Conservation (phyloP, 2,888 invertebrate species). For the Tridacna crocea region DNA sequence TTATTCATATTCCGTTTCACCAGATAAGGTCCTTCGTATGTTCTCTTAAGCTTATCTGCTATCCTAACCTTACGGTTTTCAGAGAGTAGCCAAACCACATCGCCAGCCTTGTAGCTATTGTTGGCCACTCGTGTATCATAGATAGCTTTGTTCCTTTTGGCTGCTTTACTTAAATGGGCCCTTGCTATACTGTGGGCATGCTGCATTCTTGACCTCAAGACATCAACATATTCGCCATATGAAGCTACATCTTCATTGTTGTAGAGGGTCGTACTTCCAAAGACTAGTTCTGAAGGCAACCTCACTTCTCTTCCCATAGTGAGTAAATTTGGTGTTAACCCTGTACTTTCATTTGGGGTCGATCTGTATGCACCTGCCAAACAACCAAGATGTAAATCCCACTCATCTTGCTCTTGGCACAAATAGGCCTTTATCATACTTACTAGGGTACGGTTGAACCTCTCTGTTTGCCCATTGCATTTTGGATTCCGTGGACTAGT, state of each 20-base stretch:
- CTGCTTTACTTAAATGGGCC: constrained; percentile 26
- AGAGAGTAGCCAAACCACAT: no score
- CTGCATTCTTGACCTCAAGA: no score
- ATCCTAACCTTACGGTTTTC: no score
- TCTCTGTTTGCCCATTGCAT: constrained; percentile 51
- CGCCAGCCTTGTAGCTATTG: constrained; percentile 31
- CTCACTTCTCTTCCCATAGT: constrained; percentile 52
- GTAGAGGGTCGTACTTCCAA: not conserved
- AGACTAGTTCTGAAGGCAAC: constrained; percentile 47
- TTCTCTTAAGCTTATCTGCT: constrained; percentile 15
- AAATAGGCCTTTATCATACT: constrained; percentile 55
- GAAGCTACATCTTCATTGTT: no score
- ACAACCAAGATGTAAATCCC: constrained; percentile 55
- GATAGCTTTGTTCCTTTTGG: constrained; percentile 21
- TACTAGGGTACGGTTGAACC: constrained; percentile 50
- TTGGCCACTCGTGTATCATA: constrained; percentile 37
- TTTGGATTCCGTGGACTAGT: constrained; percentile 50
- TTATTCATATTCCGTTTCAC: constrained; percentile 7
- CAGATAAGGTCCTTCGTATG: constrained; percentile 14
- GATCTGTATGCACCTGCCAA: no score
- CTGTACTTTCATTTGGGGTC: no score
- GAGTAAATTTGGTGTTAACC: constrained; percentile 50
- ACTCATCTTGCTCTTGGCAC: constrained; percentile 27
- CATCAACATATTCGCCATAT: no score
- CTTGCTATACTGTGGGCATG: constrained; percentile 17